Conservation (phyloP, 1,140 invertebrate species). For the silkworm (Bombyx mori) region DNA sequence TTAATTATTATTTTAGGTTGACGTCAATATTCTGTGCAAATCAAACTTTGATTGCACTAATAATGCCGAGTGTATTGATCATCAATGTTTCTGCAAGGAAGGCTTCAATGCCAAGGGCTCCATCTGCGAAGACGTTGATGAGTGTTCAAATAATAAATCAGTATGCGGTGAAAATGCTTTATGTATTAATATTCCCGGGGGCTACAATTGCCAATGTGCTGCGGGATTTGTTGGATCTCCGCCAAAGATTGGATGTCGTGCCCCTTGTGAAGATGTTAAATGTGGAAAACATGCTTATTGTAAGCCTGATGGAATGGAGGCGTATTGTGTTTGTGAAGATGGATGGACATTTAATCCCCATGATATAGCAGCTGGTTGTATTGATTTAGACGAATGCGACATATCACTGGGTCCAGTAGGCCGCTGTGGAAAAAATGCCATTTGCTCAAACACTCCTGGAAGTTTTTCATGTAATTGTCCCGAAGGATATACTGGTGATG, state of each 20-base stretch:
- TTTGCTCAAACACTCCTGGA: conserved; percentile 87
- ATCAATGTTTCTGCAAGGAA: conserved; percentile 91
- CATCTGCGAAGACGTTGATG: conserved; percentile 86
- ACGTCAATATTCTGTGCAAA: conserved; percentile 88
- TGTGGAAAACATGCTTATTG: conserved; percentile 92
- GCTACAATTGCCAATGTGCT: conserved; percentile 90
- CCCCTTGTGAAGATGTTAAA: conserved; percentile 91
- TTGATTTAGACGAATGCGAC: conserved; percentile 96
- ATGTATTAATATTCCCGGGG: conserved; percentile 88
- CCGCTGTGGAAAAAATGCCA: conserved; percentile 85
- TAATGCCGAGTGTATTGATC: conserved; percentile 90
- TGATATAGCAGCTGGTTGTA: conserved; percentile 89
- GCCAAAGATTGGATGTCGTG: conserved; percentile 85
- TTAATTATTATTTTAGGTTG: conserved; percentile 73
- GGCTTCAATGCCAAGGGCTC: conserved; percentile 87
- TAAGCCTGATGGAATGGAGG: conserved; percentile 89
- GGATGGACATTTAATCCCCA: conserved; percentile 93
- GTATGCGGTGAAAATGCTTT: conserved; percentile 84
- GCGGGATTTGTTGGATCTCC: conserved; percentile 88
- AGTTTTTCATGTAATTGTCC: conserved; percentile 84
- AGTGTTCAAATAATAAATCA: conserved; percentile 79
- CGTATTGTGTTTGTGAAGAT: conserved; percentile 93
- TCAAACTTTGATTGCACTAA: conserved; percentile 93
- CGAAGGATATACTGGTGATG: conserved; percentile 84
- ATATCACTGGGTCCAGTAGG: conserved; percentile 81